Base-by-base conservation (phyloP, 2,888 invertebrate species). In the Pristionchus fissidentatus region DNA sequence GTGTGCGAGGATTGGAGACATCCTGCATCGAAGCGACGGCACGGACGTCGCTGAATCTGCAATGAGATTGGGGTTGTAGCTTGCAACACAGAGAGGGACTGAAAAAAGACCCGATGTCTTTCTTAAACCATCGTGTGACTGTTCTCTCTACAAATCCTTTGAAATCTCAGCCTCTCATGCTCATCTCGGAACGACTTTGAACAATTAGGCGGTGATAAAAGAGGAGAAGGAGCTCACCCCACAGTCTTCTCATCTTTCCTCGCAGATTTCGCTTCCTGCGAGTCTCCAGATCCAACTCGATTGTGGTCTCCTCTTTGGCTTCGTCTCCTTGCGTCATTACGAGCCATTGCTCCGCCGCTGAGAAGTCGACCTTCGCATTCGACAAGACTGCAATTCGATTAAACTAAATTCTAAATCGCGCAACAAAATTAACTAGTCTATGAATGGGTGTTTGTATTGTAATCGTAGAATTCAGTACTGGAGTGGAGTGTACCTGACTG, bases 1-100 rank as follows among this genome's bases (percentile, higher is more conserved):
- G 80, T 5, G 80, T 81, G n/a, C 80, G 80, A 1, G 79, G 79
- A n/a, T 79, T 38, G 5, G 80, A 62, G 13, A 81, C 80, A 38
- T 81, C 80, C 26, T 81, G 80, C 43, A 81, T 19, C 4, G 80
- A 81, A 0, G 80, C 43, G 2, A 81, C 80, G 13, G 80, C 80
- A 19, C 80, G 60, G 19, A 60, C 80, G 60, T 60, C 80, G n/a
- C 80, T 81, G 80, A 62, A 81, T 22, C 38, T 38, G 57, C 5
- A 41, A n/a, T 60, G 19, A n/a, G 29, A 15, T 49, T 49, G 49
- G 10, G 49, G 10, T 15, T 49, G 10, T 49, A 19, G 49, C 49
- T 49, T 19, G 49, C 49, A 49, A 49, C 49, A n/a, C 22, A 55
- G 22, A 7, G 55, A 55, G n/a, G 55, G 55, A 32, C 29, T 29